Conservation (phyloP, 2,888 invertebrate species). For the Eristalis pertinax region DNA sequence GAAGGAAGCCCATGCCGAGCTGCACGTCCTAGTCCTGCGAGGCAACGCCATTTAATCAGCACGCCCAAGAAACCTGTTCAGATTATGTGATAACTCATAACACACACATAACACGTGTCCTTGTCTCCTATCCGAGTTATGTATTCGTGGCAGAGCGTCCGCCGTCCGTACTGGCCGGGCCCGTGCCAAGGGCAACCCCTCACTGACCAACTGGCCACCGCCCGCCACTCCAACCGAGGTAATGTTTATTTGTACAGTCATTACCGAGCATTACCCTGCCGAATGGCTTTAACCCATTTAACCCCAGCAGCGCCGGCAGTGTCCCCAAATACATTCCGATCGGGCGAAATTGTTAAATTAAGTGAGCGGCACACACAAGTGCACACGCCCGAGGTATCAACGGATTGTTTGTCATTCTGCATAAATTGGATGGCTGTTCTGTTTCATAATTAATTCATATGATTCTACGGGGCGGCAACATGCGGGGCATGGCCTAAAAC, state of each 20-base stretch:
- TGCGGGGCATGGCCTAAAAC: neutral
- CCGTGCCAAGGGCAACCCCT: neutral
- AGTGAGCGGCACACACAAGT: slow-evolving; percentile 23
- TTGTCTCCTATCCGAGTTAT: neutral
- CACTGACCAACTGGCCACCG: neutral
- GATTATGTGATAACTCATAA: slow-evolving; percentile 29
- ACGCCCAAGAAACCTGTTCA: neutral
- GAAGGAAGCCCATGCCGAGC: neutral
- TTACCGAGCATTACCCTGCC: slow-evolving; percentile 13
- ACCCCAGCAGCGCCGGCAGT: slow-evolving; percentile 13
- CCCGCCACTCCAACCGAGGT: neutral
- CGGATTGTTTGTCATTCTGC: slow-evolving; percentile 53
- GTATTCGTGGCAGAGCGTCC: neutral
- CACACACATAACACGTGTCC: slow-evolving; percentile 23
- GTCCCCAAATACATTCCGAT: neutral
- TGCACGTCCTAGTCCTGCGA: neutral
- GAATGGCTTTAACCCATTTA: slow-evolving; percentile 35
- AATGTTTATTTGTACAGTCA: slow-evolving; percentile 21
- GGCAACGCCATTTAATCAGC: slow-evolving; percentile 1
- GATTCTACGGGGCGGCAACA: neutral
- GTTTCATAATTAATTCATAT: slow-evolving; percentile 68
- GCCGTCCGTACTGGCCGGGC: slow-evolving; percentile 12
- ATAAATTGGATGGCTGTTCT: slow-evolving; percentile 48
- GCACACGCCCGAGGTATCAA: slow-evolving; percentile 6
- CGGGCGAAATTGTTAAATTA: slow-evolving; percentile 22